Conservation (phyloP, 1,140 invertebrate species). For the Cherax quadricarinatus region DNA sequence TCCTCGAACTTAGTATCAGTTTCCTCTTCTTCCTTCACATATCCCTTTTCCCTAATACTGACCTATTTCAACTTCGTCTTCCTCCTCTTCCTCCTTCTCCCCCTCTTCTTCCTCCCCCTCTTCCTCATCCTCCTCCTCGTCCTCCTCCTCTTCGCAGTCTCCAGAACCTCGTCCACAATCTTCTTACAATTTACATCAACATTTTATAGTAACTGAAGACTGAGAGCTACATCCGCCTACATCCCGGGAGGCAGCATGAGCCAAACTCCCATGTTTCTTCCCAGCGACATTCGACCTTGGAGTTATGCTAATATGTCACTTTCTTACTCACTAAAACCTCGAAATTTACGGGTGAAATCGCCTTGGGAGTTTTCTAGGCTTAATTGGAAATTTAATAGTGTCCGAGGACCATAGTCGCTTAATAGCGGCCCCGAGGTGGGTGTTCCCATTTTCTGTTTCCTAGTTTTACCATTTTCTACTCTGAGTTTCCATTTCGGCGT, state of each 20-base stretch:
- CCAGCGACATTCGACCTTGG: conserved; percentile 44
- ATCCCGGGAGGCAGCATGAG: conserved; percentile 16
- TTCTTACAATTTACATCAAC: conserved; percentile 72
- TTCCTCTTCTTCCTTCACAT: neutral
- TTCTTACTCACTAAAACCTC: conserved; percentile 64
- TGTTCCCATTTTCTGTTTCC: conserved; percentile 47
- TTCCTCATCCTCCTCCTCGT: conserved; percentile 7
- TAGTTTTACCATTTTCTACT: conserved; percentile 39
- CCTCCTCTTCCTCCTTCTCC: neutral
- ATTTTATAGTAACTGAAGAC: conserved; percentile 69
- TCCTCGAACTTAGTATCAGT: neutral
- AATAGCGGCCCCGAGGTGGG: conserved; percentile 60
- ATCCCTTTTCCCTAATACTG: too few species aligned
- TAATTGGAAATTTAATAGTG: conserved; percentile 71
- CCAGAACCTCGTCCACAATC: conserved; percentile 68
- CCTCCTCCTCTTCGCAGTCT: conserved; percentile 43
- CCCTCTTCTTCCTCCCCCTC: neutral
- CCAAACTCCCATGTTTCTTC: conserved; percentile 14
- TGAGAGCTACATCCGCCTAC: conserved; percentile 46
- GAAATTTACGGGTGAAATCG: conserved; percentile 71
- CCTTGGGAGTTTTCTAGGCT: conserved; percentile 71
- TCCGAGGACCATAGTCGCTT: conserved; percentile 70
- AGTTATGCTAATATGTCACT: conserved; percentile 27
- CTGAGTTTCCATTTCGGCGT: conserved; percentile 4
- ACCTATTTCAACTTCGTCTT: too few species aligned